phyloP scores from a whole-genome alignment of 1,140 invertebrate genomes.

The Drosophila quadrilineata region DNA sequence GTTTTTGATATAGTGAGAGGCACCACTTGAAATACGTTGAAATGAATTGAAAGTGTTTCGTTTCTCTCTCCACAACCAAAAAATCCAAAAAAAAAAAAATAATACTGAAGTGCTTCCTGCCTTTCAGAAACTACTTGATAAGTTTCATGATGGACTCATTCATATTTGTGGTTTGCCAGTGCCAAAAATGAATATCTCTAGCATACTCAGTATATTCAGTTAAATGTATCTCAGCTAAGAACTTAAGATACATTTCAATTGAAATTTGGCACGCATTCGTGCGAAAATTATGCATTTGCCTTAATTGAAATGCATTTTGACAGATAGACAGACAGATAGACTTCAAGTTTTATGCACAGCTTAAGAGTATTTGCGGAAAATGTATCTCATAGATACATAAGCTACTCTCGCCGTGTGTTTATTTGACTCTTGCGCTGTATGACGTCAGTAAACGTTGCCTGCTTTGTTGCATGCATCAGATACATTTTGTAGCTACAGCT shows the following conservation, averaged over 20 bases:
- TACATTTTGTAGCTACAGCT: constrained; percentile 29
- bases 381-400: constrained; percentile 9
- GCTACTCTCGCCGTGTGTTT: constrained; percentile 4
- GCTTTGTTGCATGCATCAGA: constrained; percentile 41
- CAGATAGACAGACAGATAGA: not conserved
- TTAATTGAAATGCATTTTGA: constrained; percentile 25
- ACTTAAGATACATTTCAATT: not conserved
- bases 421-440: constrained; percentile 10
- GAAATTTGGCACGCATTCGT: constrained; percentile 3
- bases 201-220: constrained; percentile 11
- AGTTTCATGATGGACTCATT: no score
- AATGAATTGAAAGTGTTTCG: constrained; percentile 21
- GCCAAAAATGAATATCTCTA: no score
- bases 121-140: constrained; percentile 20
- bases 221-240: not conserved
- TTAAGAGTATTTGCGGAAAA: not conserved
- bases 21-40: constrained; percentile 44
- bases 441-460: constrained; percentile 12
- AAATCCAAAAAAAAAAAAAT: no score
- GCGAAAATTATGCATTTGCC: constrained; percentile 10
- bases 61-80: constrained; percentile 23
- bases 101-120: constrained; percentile 39
- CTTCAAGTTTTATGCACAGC: no score
- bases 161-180: constrained; percentile 14
- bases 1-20: constrained; percentile 21